phyloP scores from a whole-genome alignment of 2,113 vertebrate genomes.

The Semnopithecus entellus region DNA sequence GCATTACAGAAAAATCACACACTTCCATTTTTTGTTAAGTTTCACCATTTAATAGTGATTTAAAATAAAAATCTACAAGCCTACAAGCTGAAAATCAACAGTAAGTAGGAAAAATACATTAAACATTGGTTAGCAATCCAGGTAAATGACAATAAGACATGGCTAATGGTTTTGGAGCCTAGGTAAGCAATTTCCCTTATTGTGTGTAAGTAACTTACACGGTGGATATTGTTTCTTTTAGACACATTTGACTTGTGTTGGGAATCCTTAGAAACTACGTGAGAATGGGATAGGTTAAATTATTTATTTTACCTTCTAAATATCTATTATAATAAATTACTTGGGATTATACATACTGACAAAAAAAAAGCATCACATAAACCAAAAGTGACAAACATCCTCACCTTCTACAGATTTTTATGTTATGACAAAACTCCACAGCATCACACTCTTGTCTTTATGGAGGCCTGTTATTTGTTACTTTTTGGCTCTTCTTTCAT shows the following conservation, averaged over 20 bases:
- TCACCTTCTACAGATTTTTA: conserved; percentile 25
- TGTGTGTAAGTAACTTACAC: conserved; percentile 2
- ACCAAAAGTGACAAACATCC: conserved; percentile 76
- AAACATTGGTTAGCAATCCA: background rate
- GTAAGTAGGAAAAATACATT: conserved; percentile 45
- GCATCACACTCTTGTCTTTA: background rate
- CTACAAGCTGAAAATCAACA: conserved; percentile 33
- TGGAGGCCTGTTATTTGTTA: conserved; percentile 19
- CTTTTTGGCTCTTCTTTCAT: conserved; percentile 27
- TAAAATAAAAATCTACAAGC: conserved; percentile 48
- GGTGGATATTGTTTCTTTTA: conserved; percentile 57
- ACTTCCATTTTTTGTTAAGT: conserved; percentile 1
- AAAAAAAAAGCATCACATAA: conserved; percentile 54
- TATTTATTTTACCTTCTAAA: conserved; percentile 72
- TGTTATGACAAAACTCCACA: background rate
- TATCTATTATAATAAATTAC: conserved; percentile 70
- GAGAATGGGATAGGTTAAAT: conserved; percentile 52
- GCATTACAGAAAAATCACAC: conserved; percentile 28
- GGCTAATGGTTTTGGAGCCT: background rate
- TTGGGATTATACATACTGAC: conserved; percentile 62
- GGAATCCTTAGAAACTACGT: conserved; percentile 6
- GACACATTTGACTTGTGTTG: conserved; percentile 54
- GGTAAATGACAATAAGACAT: background rate
- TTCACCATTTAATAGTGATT: conserved; percentile 40
- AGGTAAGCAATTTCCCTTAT: conserved; percentile 45